Conservation (phyloP, 2,888 invertebrate species). For the Drosophila meridiana region DNA sequence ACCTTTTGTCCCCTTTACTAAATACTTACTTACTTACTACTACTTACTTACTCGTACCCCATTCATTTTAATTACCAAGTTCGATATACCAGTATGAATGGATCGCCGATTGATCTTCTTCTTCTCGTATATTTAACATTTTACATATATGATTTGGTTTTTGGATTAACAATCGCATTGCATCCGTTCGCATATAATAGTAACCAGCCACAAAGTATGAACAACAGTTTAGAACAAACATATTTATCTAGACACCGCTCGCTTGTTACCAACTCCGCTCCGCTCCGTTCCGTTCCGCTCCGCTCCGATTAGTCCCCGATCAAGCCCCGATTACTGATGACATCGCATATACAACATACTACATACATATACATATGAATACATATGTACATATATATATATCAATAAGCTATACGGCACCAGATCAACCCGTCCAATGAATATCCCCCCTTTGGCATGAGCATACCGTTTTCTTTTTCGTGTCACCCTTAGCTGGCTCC, state of each 20-base stretch:
- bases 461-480: conserved; percentile 13
- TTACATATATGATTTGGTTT: conserved; percentile 40
- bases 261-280: conserved; percentile 41
- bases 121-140: conserved; percentile 60
- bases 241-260: conserved; percentile 44
- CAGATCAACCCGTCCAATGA: conserved; percentile 5
- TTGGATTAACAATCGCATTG: conserved; percentile 49
- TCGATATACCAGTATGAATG: conserved; percentile 40
- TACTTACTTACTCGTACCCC: conserved; percentile 44
- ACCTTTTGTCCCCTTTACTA: conserved; percentile 63
- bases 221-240: conserved; percentile 35
- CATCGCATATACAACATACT: conserved; percentile 31
- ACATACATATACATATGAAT: conserved; percentile 20
- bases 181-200: conserved; percentile 52
- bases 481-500: conserved; percentile 20
- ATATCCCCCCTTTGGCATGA: conserved; percentile 54
- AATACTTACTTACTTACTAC: conserved; percentile 47
- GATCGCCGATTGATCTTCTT: conserved; percentile 55
- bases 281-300: conserved; percentile 17
- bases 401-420: conserved; percentile 5
- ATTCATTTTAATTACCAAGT: conserved; percentile 47
- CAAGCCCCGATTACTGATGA: conserved; percentile 25
- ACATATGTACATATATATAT: conserved; percentile 9
- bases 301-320: conserved; percentile 41
- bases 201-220: conserved; percentile 49